Evolutionary conservation across 2,113 vertebrate species (phyloP), one percentile per base, ranked within the genome.

Genomic region (Pollachius pollachius): DNA sequence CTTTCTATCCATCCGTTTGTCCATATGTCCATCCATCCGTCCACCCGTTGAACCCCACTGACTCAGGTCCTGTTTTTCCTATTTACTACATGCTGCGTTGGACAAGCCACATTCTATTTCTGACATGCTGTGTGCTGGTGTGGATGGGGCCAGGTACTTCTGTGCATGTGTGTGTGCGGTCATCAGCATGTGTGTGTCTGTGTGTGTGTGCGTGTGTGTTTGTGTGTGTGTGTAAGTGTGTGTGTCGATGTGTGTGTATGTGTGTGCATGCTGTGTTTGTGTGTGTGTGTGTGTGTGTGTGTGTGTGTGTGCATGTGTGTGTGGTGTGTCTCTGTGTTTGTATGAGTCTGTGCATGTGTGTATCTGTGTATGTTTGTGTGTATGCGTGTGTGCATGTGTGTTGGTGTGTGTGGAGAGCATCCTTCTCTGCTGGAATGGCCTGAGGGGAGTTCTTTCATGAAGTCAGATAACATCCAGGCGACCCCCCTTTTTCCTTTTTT

Each of bases 391-490:
- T 62, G 70, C 37, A 18, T 67, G 58, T 66, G 62, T 67, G 64
- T 61, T 54, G n/a, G 23, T 54, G 67, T 66, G 61, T 58, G 81
- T 81, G 72, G 62, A 84, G 81, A 84, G 83, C 84, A 81, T 88
- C 79, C 84, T 85, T 75, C 80, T 81, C 85, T 81, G 80, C 84
- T 89, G 84, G 84, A 88, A 83, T 79, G 83, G 87, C 89, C 90
- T 74, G 85, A 87, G 88, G 92, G 89, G 83, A 89, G 89, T 90
- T 89, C 88, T 92, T 91, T 92, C 86, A 90, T 91, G 89, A 91
- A 91, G 90, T 91, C 90, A 83, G 89, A 92, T 90, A 91, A 86
- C 82, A 89, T 87, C 89, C 84, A 72, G 73, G 78, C 83, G 84
- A 90, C 84, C 88, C 85, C 84, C 73, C 86, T n/a, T n/a, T 83